phyloP scores from a whole-genome alignment of 2,888 invertebrate genomes.

The Sinotaia quadrata region DNA sequence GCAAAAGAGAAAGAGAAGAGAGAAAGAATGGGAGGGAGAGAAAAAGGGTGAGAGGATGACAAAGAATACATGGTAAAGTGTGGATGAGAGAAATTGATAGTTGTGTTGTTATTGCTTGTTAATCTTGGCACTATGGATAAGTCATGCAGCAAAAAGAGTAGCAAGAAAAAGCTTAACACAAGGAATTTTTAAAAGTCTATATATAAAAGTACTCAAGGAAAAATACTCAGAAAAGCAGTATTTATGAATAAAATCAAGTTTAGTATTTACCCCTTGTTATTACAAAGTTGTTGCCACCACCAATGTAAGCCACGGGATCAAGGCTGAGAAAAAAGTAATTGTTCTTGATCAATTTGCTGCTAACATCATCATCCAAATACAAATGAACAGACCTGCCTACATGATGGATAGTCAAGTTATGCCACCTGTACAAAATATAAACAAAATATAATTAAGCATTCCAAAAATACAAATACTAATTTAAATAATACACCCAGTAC shows the following conservation, averaged over 20 bases:
- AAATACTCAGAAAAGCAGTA: not conserved
- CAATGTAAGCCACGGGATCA: conserved; percentile 94
- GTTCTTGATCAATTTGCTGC: conserved; percentile 77
- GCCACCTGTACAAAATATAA: conserved; percentile 77
- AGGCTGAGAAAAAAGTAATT: conserved; percentile 82
- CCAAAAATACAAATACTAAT: not conserved
- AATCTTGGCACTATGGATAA: no score
- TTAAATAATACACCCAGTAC: no score
- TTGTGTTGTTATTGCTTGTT: not conserved
- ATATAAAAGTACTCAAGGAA: not conserved
- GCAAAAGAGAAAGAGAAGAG: conserved; percentile 3
- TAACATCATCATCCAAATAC: conserved; percentile 78
- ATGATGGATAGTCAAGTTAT: conserved; percentile 89
- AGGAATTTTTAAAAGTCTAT: no score
- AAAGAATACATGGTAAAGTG: not conserved
- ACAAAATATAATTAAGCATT: not conserved
- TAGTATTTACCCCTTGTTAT: conserved; percentile 54
- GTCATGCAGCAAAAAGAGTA: no score
- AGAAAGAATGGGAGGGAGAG: not conserved
- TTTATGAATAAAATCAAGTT: not conserved
- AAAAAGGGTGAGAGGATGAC: not conserved
- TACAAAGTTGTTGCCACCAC: conserved; percentile 78
- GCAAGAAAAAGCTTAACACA: no score
- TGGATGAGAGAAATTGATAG: not conserved
- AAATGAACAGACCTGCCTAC: conserved; percentile 82